These are phyloP conservation scores for Diorhabda carinulata DNA, from an alignment of 1,140 invertebrate genomes.

Conservation along the genomic window DNA sequence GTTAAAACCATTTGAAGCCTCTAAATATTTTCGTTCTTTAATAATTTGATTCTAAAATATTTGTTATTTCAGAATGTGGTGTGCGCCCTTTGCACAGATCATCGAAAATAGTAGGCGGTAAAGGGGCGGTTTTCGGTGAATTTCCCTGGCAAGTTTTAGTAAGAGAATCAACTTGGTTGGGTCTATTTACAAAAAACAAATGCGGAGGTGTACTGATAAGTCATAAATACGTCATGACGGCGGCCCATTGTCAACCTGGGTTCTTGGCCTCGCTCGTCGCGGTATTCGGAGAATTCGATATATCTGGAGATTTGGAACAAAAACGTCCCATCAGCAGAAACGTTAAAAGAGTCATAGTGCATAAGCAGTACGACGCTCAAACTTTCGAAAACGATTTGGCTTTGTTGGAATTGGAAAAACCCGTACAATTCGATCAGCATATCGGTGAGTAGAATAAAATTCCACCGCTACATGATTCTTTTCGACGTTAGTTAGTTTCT, in stretches of 20 bases:
- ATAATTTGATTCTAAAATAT: neutral
- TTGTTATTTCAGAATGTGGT: conserved; percentile 69
- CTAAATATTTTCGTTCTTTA: too few species aligned
- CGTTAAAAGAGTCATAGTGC: conserved; percentile 82
- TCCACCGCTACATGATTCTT: too few species aligned
- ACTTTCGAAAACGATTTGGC: conserved; percentile 91
- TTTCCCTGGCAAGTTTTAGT: conserved; percentile 94
- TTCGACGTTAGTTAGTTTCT: too few species aligned
- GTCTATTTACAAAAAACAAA: conserved; percentile 93
- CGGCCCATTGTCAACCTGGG: conserved; percentile 92
- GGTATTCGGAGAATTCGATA: conserved; percentile 87
- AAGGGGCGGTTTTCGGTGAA: conserved; percentile 77
- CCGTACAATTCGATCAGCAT: conserved; percentile 79
- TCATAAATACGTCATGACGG: conserved; percentile 80
- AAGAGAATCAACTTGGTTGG: conserved; percentile 87
- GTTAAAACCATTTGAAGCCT: too few species aligned
- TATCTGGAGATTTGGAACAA: conserved; percentile 76
- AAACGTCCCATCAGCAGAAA: conserved; percentile 74
- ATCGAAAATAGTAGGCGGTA: conserved; percentile 86
- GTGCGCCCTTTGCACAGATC: conserved; percentile 74
- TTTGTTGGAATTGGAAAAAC: conserved; percentile 75
- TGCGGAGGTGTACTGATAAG: conserved; percentile 90
- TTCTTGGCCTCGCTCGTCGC: conserved; percentile 86
- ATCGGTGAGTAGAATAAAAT: conserved; percentile 57
- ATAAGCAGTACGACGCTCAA: conserved; percentile 80